Evolutionary conservation across 1,140 invertebrate genomes (phyloP).

Genomic region (Drosophila willistoni): DNA sequence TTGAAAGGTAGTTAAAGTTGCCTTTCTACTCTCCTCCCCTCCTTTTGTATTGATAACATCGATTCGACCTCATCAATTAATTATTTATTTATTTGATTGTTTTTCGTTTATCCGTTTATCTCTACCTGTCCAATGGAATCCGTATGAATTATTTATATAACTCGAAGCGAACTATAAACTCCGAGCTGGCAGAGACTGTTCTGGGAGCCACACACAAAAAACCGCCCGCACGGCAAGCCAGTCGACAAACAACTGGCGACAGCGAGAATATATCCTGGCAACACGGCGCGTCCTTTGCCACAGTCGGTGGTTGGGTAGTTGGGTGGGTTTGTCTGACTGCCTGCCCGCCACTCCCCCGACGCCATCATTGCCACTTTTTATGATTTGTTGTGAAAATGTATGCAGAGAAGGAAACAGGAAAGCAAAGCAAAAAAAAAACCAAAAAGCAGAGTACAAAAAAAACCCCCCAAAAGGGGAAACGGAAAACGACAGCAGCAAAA

Average conservation of each 20-base stretch:
- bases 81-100: slow-evolving; percentile 41
- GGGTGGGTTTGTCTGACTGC: slow-evolving; percentile 7
- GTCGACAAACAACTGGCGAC: slow-evolving; percentile 75
- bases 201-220: slow-evolving; percentile 18
- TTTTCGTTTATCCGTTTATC: slow-evolving; percentile 22
- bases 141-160: slow-evolving; percentile 60
- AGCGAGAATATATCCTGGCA: slow-evolving; percentile 58
- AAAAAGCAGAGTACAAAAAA: slow-evolving; percentile 31
- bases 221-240: slow-evolving; percentile 71
- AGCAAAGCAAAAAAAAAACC: slow-evolving; percentile 40
- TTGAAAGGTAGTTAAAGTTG: slow-evolving; percentile 41
- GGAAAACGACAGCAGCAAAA: slow-evolving; percentile 54
- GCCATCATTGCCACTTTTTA: slow-evolving; percentile 68
- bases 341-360: slow-evolving; percentile 8
- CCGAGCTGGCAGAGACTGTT: slow-evolving; percentile 13
- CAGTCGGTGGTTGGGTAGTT: slow-evolving; percentile 37
- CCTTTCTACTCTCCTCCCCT: neutral
- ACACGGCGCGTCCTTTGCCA: slow-evolving; percentile 49
- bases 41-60: slow-evolving; percentile 49
- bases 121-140: slow-evolving; percentile 34
- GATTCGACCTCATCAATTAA: slow-evolving; percentile 39
- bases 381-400: slow-evolving; percentile 78
- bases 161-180: slow-evolving; percentile 14
- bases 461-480: slow-evolving; percentile 56
- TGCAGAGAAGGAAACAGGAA: slow-evolving; percentile 77